Conservation (phyloP, 2,113 vertebrate genomes). For the Columba janthina region DNA sequence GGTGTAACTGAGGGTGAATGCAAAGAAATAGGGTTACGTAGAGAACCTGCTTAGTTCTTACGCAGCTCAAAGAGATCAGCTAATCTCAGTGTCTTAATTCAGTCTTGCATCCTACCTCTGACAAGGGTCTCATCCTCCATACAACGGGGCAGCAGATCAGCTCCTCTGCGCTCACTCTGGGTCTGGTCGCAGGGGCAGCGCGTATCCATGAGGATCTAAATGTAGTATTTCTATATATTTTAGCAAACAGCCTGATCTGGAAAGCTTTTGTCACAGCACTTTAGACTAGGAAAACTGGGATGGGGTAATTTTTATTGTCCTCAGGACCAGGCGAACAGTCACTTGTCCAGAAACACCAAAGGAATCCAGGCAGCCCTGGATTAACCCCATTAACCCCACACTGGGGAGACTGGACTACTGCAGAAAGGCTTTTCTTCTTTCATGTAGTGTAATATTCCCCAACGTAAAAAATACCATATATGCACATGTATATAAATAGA, state of each 20-base stretch:
- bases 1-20: rapidly evolving
- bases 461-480: background rate
- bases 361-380: background rate
- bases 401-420: background rate
- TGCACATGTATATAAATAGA: too few relatives aligned
- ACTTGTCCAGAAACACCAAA: background rate
- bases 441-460: rapidly evolving
- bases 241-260: background rate
- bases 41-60: background rate
- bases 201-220: rapidly evolving
- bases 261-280: background rate
- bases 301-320: background rate
- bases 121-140: rapidly evolving
- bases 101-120: background rate
- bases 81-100: rapidly evolving
- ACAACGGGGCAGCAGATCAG: background rate
- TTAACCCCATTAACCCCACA: background rate
- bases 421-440: background rate
- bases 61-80: background rate
- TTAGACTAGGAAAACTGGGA: background rate
- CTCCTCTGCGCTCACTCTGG: background rate
- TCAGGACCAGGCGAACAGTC: rapidly evolving
- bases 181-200: rapidly evolving
- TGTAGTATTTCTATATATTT: background rate
- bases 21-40: background rate